phyloP scores from a whole-genome alignment of 2,797 vertebrate genomes.

The Onychomys torridus region DNA sequence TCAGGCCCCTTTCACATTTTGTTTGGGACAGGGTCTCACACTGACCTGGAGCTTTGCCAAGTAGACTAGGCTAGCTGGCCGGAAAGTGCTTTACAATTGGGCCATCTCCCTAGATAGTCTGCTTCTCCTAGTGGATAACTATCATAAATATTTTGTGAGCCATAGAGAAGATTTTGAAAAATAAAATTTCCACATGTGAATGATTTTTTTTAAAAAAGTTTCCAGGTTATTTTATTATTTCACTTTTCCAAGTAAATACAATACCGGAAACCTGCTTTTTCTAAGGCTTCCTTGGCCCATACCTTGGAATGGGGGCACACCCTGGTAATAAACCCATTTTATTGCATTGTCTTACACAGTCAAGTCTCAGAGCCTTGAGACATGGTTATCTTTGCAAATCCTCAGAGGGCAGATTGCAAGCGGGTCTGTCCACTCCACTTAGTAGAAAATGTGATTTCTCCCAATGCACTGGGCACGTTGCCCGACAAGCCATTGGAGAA shows the following conservation, averaged over 20 bases:
- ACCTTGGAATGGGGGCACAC: not conserved
- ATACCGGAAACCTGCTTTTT: not conserved
- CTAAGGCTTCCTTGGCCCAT: not conserved
- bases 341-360: not conserved
- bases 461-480: not conserved
- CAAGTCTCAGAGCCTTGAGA: not conserved
- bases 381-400: not conserved
- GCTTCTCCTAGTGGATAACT: constrained; percentile 3
- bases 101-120: not conserved
- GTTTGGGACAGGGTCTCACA: not conserved
- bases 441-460: not conserved
- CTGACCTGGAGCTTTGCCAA: not conserved
- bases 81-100: not conserved
- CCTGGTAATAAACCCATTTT: not conserved
- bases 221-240: constrained; percentile 43
- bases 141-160: not conserved
- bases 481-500: not conserved
- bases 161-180: not conserved
- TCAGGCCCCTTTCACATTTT: not conserved
- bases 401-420: not conserved
- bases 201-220: not conserved
- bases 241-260: constrained; percentile 25
- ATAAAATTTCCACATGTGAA: not conserved
- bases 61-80: not conserved
- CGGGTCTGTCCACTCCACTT: not conserved